Conservation (phyloP, 1,140 invertebrate genomes). For the Drosophila santomea region DNA sequence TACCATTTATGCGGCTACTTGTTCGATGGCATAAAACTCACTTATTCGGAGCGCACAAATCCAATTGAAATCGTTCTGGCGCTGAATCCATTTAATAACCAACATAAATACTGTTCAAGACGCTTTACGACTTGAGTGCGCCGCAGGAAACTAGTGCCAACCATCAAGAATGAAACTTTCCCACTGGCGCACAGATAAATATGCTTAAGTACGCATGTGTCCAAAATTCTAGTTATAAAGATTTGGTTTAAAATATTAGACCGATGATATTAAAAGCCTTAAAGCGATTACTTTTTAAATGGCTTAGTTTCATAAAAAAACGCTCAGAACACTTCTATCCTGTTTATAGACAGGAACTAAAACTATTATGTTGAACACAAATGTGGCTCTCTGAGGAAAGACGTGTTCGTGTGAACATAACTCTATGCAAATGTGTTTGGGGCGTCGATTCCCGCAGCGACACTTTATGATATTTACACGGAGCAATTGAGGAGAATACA, state of each 20-base stretch:
- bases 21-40: constrained; percentile 35
- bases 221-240: constrained; percentile 8
- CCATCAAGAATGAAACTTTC: constrained; percentile 46
- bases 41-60: constrained; percentile 57
- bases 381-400: not conserved
- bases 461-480: constrained; percentile 53
- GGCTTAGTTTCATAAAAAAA: too few species aligned
- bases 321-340: too few species aligned
- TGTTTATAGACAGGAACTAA: not conserved
- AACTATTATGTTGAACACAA: not conserved
- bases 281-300: not conserved
- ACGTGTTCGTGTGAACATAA: constrained; percentile 13
- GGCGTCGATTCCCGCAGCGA: constrained; percentile 57
- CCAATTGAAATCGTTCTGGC: constrained; percentile 75
- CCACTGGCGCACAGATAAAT: constrained; percentile 23
- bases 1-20: constrained; percentile 72
- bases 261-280: not conserved
- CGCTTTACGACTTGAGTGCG: constrained; percentile 79
- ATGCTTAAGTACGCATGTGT: constrained; percentile 1
- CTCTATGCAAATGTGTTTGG: constrained; percentile 50
- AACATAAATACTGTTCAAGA: constrained; percentile 76
- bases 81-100: constrained; percentile 80
- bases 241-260: not conserved
- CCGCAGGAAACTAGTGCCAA: constrained; percentile 58
- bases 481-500: constrained; percentile 2